Conservation (phyloP, 1,140 invertebrate genomes). For the Temnothorax longispinosus region DNA sequence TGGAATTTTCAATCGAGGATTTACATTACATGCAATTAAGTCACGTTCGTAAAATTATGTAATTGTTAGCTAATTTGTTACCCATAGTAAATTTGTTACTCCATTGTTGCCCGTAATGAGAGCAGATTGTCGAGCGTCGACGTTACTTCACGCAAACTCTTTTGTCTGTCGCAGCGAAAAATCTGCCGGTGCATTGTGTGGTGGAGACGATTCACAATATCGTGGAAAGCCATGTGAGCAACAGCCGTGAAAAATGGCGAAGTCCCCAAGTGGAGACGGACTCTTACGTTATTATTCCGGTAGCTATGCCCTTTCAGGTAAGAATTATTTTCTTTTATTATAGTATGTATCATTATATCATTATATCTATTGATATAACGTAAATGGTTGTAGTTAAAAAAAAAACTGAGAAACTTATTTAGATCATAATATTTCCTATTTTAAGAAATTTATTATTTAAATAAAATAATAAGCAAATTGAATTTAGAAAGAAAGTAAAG, state of each 20-base stretch:
- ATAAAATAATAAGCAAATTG: neutral
- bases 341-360: neutral
- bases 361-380: neutral
- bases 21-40: neutral
- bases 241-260: slow-evolving; percentile 86
- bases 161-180: slow-evolving; percentile 91
- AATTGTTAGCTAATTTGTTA: slow-evolving; percentile 40
- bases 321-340: slow-evolving; percentile 36
- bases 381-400: slow-evolving; percentile 12
- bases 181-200: slow-evolving; percentile 96
- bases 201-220: slow-evolving; percentile 92
- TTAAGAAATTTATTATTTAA: neutral
- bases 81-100: slow-evolving; percentile 28
- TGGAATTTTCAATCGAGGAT: neutral
- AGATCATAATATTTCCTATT: neutral
- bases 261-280: slow-evolving; percentile 93
- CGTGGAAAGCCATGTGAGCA: slow-evolving; percentile 86
- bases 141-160: slow-evolving; percentile 34
- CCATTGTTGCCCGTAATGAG: slow-evolving; percentile 27
- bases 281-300: slow-evolving; percentile 96
- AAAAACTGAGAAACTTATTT: neutral
- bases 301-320: slow-evolving; percentile 93
- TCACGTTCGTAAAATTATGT: neutral
- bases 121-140: slow-evolving; percentile 4
- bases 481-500: neutral